Conservation (phyloP, 2,888 invertebrate genomes). For the Lasioglossum figueresi region DNA sequence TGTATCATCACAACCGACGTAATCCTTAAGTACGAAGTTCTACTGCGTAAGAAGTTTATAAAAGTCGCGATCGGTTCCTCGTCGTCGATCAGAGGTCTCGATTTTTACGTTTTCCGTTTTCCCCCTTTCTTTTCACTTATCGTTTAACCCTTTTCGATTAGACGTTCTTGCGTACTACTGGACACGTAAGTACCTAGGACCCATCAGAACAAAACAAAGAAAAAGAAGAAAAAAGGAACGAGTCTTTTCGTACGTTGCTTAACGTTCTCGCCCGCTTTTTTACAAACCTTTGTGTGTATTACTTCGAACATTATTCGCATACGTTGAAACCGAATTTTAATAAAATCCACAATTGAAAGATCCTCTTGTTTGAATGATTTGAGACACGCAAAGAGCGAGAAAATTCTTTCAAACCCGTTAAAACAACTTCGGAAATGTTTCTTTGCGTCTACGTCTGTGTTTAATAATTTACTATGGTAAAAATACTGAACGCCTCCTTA, state of each 20-base stretch:
- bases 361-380: conserved; percentile 17
- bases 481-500: too few species aligned
- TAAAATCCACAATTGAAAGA: conserved; percentile 59
- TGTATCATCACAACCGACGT: conserved; percentile 34
- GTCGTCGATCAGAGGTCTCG: conserved; percentile 5
- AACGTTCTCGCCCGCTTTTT: conserved; percentile 45
- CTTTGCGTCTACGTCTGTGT: too few species aligned
- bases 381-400: too few species aligned
- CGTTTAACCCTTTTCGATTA: background rate
- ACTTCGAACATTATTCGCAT: conserved; percentile 51
- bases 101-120: conserved; percentile 10
- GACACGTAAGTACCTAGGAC: background rate
- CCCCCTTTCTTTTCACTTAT: background rate
- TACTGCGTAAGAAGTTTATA: conserved; percentile 21
- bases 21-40: conserved; percentile 33
- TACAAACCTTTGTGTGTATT: conserved; percentile 44
- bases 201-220: background rate
- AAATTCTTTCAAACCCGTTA: too few species aligned
- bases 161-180: background rate
- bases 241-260: conserved; percentile 40
- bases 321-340: conserved; percentile 59
- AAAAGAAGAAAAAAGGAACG: background rate
- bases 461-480: too few species aligned
- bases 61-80: conserved; percentile 4
- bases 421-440: too few species aligned